Base-by-base conservation (phyloP, 2,113 vertebrate genomes). In the Carettochelys insculpta region DNA sequence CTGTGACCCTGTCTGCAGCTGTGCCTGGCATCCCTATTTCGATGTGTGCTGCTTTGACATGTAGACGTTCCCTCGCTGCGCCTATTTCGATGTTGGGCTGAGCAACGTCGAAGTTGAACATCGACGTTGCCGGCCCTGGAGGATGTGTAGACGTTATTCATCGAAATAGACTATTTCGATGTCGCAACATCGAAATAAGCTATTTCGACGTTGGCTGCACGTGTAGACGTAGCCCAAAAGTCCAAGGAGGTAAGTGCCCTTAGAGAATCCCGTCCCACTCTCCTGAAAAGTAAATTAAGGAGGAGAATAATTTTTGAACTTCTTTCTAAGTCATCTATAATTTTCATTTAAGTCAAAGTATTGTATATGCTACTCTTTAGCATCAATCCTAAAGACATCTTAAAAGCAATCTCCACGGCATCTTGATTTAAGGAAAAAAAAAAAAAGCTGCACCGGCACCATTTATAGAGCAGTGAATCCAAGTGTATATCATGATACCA, bases 361-460 rank as follows among this genome's bases (percentile, higher is more conserved):
- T 88, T 93, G n/a, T n/a, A n/a, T n/a, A n/a, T n/a, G 96, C 34
- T 94, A 88, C 91, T 82, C 78, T 77, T n/a, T 56, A 85, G 11
- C 38, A 61, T 89, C 90, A 92, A 94, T 85, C 50, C 51, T 88
- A 86, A 80, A 80, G n/a, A 61, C 51, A 38, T 80, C 48, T 93
- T 95, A 88, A 95, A 96, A 94, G 43, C 77, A 94, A 47, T 54
- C 11, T 91, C 29, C 48, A 89, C 25, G 31, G 91, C 91, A n/a
- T 89, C 31, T 88, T 51, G 77, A 58, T 94, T 96, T 96, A 86
- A 92, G 50, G n/a, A n/a, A n/a, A n/a, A n/a, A n/a, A n/a, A n/a
- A n/a, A 96, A 96, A 96, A 96, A 96, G 38, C 83, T 82, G 27
- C 0, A 93, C 94, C 96, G 94, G 61, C 89, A 43, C 83, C 90